Conservation (phyloP, 1,140 invertebrate species). For the Drosophila rhopaloa region DNA sequence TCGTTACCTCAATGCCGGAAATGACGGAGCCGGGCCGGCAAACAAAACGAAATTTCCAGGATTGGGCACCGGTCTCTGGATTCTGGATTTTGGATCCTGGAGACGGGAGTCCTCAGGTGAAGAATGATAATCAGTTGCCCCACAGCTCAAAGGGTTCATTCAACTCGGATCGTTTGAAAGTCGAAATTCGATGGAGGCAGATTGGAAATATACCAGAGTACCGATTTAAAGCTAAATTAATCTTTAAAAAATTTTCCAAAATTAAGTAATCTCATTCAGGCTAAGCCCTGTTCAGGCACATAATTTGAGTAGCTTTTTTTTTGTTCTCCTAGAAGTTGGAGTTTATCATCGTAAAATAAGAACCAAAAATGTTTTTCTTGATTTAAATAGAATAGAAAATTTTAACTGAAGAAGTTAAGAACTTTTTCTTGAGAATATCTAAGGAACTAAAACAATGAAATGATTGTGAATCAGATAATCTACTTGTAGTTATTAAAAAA, state of each 20-base stretch:
- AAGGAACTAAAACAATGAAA: too few species aligned
- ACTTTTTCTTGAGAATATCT: too few species aligned
- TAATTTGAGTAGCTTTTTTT: too few species aligned
- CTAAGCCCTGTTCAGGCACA: too few species aligned
- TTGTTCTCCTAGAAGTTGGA: too few species aligned
- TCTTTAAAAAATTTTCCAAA: background rate
- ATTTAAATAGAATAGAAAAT: too few species aligned
- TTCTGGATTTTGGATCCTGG: background rate
- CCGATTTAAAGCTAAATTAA: background rate
- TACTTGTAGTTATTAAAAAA: too few species aligned
- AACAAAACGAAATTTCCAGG: conserved; percentile 58
- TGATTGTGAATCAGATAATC: too few species aligned
- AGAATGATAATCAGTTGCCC: conserved; percentile 45
- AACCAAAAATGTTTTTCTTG: too few species aligned
- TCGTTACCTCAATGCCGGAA: conserved; percentile 78
- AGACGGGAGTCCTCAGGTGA: conserved; percentile 10
- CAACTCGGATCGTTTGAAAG: conserved; percentile 21
- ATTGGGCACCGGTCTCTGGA: conserved; percentile 23
- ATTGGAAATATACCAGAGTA: background rate
- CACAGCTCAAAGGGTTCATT: conserved; percentile 35
- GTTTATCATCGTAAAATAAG: too few species aligned
- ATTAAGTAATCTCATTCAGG: too few species aligned
- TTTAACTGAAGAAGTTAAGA: too few species aligned
- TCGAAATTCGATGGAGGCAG: background rate
- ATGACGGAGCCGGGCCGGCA: conserved; percentile 60